These are phyloP conservation scores for Opisthograptis luteolata DNA, from an alignment of 2,888 invertebrate genomes.

Conservation along the genomic window DNA sequence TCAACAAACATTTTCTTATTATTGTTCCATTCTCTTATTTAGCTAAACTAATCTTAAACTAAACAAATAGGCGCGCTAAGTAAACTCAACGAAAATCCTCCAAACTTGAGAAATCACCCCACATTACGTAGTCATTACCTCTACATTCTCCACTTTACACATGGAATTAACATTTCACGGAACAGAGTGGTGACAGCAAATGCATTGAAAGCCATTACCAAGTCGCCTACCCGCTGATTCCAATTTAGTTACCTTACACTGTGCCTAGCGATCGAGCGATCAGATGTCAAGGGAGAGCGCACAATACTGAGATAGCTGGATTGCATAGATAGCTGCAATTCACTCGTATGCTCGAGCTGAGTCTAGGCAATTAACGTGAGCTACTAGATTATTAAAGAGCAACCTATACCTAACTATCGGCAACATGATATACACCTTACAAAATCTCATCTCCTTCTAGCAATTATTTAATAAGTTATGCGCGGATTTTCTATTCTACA, in stretches of 20 bases:
- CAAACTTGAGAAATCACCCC: not conserved
- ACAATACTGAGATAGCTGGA: constrained; percentile 6
- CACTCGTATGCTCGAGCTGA: constrained; percentile 17
- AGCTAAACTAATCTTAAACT: no score
- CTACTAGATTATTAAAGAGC: constrained; percentile 4
- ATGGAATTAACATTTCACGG: constrained; percentile 23
- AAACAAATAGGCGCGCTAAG: not conserved
- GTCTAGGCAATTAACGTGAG: constrained; percentile 15
- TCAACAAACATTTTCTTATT: no score
- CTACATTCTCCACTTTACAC: not conserved
- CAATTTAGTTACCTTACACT: constrained; percentile 27
- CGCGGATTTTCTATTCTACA: no score
- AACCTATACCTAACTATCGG: no score
- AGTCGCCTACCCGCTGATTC: constrained; percentile 29
- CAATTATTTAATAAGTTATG: no score
- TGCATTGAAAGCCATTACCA: constrained; percentile 31
- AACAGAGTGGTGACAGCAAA: constrained; percentile 21
- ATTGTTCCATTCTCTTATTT: no score
- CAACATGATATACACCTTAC: no score
- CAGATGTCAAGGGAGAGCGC: constrained; percentile 14
- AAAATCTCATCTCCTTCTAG: no score
- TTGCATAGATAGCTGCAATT: constrained; percentile 12
- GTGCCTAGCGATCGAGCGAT: constrained; percentile 20
- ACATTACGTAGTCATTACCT: constrained; percentile 2
- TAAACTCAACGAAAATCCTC: not conserved